phyloP scores from a whole-genome alignment of 2,113 vertebrate genomes.

The Phalacrocorax aristotelis region DNA sequence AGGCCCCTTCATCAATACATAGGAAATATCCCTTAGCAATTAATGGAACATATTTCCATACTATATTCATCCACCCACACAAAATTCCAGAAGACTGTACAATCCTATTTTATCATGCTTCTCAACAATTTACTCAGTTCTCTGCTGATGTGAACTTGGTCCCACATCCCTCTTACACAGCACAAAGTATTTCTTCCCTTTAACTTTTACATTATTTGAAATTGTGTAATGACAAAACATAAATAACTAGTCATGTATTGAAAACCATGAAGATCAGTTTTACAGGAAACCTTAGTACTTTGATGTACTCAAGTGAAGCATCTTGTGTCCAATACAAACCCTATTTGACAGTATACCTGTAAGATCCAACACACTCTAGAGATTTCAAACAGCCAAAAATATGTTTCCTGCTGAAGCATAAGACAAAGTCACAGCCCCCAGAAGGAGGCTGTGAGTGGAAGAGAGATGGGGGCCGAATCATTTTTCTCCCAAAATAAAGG shows the following conservation, averaged over 20 bases:
- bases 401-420: neutral
- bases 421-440: neutral
- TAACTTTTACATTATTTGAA: neutral
- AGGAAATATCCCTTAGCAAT: neutral
- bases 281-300: neutral
- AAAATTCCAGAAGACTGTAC: neutral
- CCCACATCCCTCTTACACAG: neutral
- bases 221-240: neutral
- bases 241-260: neutral
- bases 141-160: neutral
- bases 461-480: neutral
- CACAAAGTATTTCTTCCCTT: neutral
- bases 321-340: neutral
- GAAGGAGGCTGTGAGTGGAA: neutral
- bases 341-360: neutral
- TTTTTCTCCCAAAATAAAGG: neutral
- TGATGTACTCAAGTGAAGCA: neutral
- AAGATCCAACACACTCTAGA: neutral
- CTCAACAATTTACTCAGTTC: neutral
- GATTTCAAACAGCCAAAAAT: neutral
- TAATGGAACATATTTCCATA: neutral
- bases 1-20: neutral
- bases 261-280: neutral
- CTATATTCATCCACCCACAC: neutral
- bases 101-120: neutral